A percentile compares a stretch with the other conserved stretches of the same genome.
These are phyloP conservation scores for Drosophila borealis DNA, from an alignment of 2,888 invertebrate species.

Conservation along the genomic window DNA sequence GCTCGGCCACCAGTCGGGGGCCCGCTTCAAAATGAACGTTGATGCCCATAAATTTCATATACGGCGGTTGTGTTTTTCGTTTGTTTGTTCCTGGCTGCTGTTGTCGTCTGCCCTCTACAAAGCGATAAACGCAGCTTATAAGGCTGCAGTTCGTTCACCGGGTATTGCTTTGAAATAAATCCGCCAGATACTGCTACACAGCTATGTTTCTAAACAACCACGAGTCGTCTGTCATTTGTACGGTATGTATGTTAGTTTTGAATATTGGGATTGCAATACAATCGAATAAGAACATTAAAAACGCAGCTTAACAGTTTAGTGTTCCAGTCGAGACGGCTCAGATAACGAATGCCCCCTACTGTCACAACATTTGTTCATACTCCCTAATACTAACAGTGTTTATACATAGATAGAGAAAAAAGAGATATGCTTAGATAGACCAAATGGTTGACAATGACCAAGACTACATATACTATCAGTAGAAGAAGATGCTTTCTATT, in stretches of 20 bases:
- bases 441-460: too few relatives aligned
- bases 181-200: slow-evolving; percentile 64
- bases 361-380: not conserved
- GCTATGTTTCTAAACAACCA: slow-evolving; percentile 55
- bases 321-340: not conserved
- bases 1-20: slow-evolving; percentile 47
- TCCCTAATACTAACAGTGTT: not conserved
- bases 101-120: slow-evolving; percentile 61
- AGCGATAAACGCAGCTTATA: slow-evolving; percentile 70
- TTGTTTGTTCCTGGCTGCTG: slow-evolving; percentile 43
- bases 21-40: slow-evolving; percentile 82
- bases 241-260: slow-evolving; percentile 31
- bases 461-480: too few relatives aligned
- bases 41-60: slow-evolving; percentile 83
- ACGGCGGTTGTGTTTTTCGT: slow-evolving; percentile 54
- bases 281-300: slow-evolving; percentile 9
- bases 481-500: too few relatives aligned
- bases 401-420: too few relatives aligned
- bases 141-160: slow-evolving; percentile 56
- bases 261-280: slow-evolving; percentile 30
- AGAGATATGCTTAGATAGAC: too few relatives aligned
- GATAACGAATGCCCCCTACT: not conserved
- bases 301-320: slow-evolving; percentile 29
- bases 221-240: slow-evolving; percentile 29
- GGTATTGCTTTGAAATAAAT: slow-evolving; percentile 77